Base-by-base conservation (phyloP, 2,888 invertebrate species). In the Trichacis sp. region DNA sequence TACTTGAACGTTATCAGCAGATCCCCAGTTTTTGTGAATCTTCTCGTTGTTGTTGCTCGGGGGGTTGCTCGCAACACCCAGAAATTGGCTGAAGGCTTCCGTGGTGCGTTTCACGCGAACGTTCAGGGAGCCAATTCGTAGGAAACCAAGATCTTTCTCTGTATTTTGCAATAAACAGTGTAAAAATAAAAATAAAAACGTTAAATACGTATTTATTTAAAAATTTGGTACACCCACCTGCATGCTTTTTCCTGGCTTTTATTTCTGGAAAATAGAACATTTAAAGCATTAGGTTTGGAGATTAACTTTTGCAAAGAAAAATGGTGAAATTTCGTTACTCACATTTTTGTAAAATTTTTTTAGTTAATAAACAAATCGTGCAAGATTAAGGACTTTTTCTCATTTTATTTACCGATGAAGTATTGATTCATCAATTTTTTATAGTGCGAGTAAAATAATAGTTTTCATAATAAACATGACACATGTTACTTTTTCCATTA, bases 31-130 rank as follows among this genome's bases (percentile, higher is more conserved):
- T 85, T 95, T 95, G 80, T 93, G 92, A 18, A 94, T 87, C 78
- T 92, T 91, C 61, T 93, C 93, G 82, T 88, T 85, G 82, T 80
- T 84, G 67, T 14, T 40, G 15, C 87, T 87, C 1, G 82, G 78
- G 72, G 78, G 11, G 81, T 74, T 75, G 77, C 79, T 73, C 75
- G 83, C 93, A 74, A 93, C 93, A 68, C 94, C 95, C 74, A 95
- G 87, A 84, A 95, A 94, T 83, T 94, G 93, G 86, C 94, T 95
- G 86, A 95, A 94, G 15, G 95, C 95, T 84, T 95, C 95, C 59
- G 95, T 95, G 47, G 95, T 95, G 85, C 93, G 94, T 87, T 95
- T 95, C 76, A 95, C 95, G 80, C 95, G 90, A 47, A 95, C 95
- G 86, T 95, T 96, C 84, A 96, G 86, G 15, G 95, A 96, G 76